Conservation (phyloP, 2,797 vertebrate species). For the Poeciliopsis turneri region DNA sequence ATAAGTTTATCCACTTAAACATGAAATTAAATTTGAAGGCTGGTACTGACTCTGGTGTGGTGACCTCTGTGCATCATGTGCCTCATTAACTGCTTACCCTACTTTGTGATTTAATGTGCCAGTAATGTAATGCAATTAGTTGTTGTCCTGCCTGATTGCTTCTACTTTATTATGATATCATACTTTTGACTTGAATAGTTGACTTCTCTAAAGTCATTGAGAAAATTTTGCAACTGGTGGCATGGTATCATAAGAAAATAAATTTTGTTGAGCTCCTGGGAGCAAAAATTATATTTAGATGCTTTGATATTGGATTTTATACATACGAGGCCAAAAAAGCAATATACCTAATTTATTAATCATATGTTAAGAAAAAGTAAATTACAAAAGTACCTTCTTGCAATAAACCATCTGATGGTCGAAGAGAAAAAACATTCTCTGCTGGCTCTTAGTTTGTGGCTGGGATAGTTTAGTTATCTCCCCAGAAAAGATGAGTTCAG, state of each 20-base stretch:
- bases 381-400: slow-evolving; percentile 86
- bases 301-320: not conserved
- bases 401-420: slow-evolving; percentile 97
- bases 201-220: not conserved
- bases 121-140: not conserved
- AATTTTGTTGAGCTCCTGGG: not conserved
- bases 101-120: not conserved
- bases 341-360: not conserved
- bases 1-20: too few relatives aligned
- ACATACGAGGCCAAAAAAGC: not conserved
- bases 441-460: slow-evolving; percentile 93
- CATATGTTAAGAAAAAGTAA: not conserved
- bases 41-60: not conserved
- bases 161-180: not conserved
- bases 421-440: slow-evolving; percentile 96
- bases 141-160: not conserved
- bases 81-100: not conserved
- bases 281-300: not conserved
- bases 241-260: not conserved
- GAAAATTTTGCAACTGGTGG: not conserved
- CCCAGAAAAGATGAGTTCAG: slow-evolving; percentile 94
- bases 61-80: not conserved
- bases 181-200: not conserved
- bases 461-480: slow-evolving; percentile 91
- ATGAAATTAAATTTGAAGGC: not conserved